phyloP scores from a whole-genome alignment of 2,113 vertebrate genomes.

The Podarcis raffonei region DNA sequence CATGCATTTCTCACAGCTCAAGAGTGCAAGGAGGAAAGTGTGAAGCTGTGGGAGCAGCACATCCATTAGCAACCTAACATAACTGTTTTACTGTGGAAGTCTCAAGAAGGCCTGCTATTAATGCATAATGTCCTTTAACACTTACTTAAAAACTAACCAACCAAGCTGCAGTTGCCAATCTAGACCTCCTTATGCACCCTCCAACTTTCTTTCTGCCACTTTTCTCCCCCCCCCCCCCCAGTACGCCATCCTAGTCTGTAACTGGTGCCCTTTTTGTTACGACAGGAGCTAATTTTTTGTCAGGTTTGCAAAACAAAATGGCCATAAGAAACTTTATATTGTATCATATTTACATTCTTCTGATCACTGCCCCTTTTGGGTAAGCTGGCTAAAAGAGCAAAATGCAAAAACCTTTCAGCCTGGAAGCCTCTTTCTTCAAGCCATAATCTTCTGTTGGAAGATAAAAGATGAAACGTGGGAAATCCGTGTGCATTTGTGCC shows the following conservation, averaged over 20 bases:
- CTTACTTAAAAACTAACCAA: background rate
- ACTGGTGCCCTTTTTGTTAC: background rate
- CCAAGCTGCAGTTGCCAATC: background rate
- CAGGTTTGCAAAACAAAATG: too few relatives aligned
- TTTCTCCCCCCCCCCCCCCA: background rate
- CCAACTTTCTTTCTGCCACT: too few relatives aligned
- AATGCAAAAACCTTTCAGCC: background rate
- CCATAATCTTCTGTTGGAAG: background rate
- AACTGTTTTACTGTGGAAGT: background rate
- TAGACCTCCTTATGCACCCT: background rate
- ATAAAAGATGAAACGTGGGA: too few relatives aligned
- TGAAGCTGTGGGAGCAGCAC: background rate
- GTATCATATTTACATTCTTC: background rate
- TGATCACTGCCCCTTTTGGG: background rate
- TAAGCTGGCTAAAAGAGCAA: background rate
- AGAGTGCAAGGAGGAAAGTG: too few relatives aligned
- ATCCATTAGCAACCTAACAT: background rate
- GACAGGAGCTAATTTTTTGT: background rate
- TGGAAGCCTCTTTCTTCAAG: background rate
- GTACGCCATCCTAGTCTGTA: background rate
- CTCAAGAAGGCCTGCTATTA: background rate
- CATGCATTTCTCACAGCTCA: background rate
- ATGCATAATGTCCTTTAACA: too few relatives aligned
- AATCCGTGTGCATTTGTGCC: background rate
- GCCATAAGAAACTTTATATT: background rate